Evolutionary conservation across 1,140 invertebrate species (phyloP).

Genomic region (Lucilia sericata): DNA sequence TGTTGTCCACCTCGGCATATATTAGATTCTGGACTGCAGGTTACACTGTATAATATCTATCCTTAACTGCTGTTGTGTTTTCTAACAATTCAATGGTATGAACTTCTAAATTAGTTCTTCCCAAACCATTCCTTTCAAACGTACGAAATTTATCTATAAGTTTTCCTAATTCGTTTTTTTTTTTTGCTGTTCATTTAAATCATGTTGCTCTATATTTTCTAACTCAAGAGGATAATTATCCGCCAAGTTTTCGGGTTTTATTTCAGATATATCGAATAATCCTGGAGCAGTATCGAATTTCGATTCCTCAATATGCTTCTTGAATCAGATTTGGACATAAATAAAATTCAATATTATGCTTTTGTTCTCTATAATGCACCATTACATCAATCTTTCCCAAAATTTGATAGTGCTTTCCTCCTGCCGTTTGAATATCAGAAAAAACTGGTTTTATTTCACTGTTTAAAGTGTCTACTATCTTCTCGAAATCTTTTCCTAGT

Average conservation of each 20-base stretch:
- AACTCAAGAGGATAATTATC: neutral
- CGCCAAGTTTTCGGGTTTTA: neutral
- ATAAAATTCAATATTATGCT: neutral
- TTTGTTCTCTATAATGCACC: neutral
- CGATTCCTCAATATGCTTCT: neutral
- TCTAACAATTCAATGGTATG: neutral
- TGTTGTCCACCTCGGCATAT: neutral
- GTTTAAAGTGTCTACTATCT: too few relatives aligned
- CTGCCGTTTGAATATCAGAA: neutral
- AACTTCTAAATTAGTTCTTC: neutral
- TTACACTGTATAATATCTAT: neutral
- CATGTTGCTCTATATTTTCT: neutral
- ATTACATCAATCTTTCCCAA: neutral
- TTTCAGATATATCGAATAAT: neutral
- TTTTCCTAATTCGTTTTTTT: neutral
- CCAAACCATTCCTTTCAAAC: neutral
- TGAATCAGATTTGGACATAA: neutral
- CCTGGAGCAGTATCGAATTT: neutral
- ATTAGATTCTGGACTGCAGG: neutral
- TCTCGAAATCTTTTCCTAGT: too few relatives aligned
- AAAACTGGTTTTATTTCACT: neutral
- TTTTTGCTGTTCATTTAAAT: neutral
- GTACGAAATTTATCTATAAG: neutral
- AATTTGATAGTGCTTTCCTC: neutral
- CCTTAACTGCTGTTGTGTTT: neutral